phyloP scores from a whole-genome alignment of 2,113 vertebrate genomes.

The Numenius arquata region DNA sequence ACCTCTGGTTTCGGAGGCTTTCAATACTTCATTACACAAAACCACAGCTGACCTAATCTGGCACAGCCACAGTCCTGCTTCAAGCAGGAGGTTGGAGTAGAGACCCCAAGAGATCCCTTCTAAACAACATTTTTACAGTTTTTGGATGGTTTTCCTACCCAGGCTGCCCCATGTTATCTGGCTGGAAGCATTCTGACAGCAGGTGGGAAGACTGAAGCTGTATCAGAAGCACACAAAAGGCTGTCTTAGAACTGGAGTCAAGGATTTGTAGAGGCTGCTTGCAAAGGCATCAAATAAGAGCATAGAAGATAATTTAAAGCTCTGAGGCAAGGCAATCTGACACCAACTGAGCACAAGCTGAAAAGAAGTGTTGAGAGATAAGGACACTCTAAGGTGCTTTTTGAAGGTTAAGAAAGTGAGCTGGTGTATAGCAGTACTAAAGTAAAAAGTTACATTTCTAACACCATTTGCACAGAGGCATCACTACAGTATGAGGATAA shows the following conservation, averaged over 20 bases:
- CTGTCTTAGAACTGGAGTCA: not conserved
- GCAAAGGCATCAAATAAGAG: not conserved
- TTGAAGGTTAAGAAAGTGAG: not conserved
- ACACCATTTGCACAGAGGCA: not conserved
- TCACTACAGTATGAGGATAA: not conserved
- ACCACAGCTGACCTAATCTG: not conserved
- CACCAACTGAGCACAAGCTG: not conserved
- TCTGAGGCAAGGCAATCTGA: not conserved
- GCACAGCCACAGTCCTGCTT: not conserved
- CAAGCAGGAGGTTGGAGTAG: not conserved
- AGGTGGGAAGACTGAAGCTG: not conserved
- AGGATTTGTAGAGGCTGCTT: not conserved
- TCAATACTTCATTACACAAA: not conserved
- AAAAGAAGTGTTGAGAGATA: not conserved
- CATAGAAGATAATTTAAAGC: not conserved
- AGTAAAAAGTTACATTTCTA: not conserved
- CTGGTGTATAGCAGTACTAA: not conserved
- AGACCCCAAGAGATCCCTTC: not conserved
- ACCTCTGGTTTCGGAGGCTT: not conserved
- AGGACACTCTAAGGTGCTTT: not conserved
- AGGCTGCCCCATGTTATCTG: not conserved
- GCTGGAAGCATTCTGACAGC: not conserved
- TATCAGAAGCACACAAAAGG: not conserved
- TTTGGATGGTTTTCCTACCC: not conserved
- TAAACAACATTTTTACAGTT: not conserved